Evolutionary conservation across 1,140 invertebrate species (phyloP), one percentile per base, ranked within the genome.

Genomic region (Acromyrmex charruanus): DNA sequence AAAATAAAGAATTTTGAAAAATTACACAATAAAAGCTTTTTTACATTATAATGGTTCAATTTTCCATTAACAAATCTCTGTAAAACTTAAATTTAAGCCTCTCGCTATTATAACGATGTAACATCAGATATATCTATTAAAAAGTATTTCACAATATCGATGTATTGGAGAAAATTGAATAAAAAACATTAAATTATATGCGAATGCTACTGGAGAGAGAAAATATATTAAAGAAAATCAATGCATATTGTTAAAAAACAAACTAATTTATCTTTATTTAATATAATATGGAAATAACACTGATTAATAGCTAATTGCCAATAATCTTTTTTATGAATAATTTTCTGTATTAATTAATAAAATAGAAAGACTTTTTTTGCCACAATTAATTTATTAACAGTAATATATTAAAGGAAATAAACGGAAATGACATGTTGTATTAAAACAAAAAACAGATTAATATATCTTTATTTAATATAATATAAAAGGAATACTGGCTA

Each of bases 81-180:
- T 74, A n/a, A 74, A 61, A 74, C 7, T 44, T 5, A 25, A 61
- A 53, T 61, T 82, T 59, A 49, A 74, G 49, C 18, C 63, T 44
- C 3, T 51, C 4, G n/a, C 14, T 14, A 51, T 25, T 14, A 61
- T 63, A 75, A 74, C n/a, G 7, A 74, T 14, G 35, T 58, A 58
- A 82, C 25, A 21, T 1, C 14, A 28, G 58, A 74, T 84, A 39
- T 28, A 16, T 63, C 14, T 55, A 75, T 84, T 84, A 84, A 61
- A 84, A 61, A 61, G 39, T 84, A 74, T 75, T 75, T n/a, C 21
- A 3, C 51, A 49, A 21, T 10, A 35, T 51, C 53, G 39, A 74
- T 1, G 12, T 44, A 59, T 14, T 7, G 25, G 16, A 49, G 69
- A 51, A 75, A 84, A 75, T 82, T 61, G 16, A 28, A 74, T 82